A percentile compares a stretch with the other conserved stretches of the same genome.
phyloP scores from a whole-genome alignment of 2,888 invertebrate genomes.

The Altica lythri region DNA sequence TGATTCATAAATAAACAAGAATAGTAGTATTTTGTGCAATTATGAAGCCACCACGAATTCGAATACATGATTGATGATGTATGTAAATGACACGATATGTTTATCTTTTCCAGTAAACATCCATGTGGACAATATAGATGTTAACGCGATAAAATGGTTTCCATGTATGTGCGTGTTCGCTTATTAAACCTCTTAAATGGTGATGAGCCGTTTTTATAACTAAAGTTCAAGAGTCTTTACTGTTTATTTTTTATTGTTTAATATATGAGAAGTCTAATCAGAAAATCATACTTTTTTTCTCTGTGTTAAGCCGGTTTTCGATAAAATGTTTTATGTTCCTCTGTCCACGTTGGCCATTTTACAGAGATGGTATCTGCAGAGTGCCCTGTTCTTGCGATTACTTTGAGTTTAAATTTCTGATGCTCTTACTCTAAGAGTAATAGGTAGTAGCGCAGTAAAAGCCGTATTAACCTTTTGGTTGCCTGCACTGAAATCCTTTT shows the following conservation, averaged over 20 bases:
- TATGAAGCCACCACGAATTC: slow-evolving; percentile 18
- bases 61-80: slow-evolving; percentile 34
- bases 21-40: slow-evolving; percentile 9
- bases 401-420: too few species aligned
- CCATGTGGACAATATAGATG: slow-evolving; percentile 41
- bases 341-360: too few species aligned
- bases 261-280: too few species aligned
- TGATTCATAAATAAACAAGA: slow-evolving; percentile 11
- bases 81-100: slow-evolving; percentile 32
- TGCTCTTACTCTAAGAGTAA: too few species aligned
- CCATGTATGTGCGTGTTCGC: slow-evolving; percentile 12
- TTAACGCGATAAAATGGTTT: slow-evolving; percentile 36
- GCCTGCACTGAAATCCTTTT: too few species aligned
- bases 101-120: slow-evolving; percentile 41
- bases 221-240: neutral
- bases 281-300: too few species aligned
- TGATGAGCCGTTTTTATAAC: slow-evolving; percentile 9
- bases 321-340: neutral
- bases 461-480: too few species aligned
- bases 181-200: slow-evolving; percentile 13
- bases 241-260: too few species aligned
- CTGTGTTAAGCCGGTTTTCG: neutral
- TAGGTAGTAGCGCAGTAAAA: too few species aligned
- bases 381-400: too few species aligned
- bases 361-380: too few species aligned